These are phyloP conservation scores for Actinopyga echinites DNA, from an alignment of 53 echinoderm and acorn worm species.

Conservation along the genomic window DNA sequence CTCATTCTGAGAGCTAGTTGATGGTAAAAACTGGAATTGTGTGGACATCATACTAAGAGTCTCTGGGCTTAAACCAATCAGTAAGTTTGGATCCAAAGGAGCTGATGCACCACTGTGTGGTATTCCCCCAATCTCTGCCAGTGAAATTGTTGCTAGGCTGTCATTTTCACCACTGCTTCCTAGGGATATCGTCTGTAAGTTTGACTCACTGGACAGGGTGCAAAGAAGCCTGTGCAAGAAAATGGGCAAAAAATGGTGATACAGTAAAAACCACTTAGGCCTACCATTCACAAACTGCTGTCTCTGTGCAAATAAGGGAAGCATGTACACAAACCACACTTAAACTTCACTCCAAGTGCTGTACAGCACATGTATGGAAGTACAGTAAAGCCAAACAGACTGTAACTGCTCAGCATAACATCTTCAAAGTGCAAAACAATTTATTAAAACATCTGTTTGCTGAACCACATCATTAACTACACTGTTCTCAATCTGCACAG, in stretches of 20 bases:
- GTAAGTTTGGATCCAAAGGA: conserved; percentile 14
- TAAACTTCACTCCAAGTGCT: too few relatives aligned
- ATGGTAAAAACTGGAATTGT: conserved; percentile 20
- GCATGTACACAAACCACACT: too few relatives aligned
- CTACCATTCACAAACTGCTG: background rate
- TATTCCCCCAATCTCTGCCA: conserved; percentile 41
- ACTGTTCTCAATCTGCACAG: too few relatives aligned
- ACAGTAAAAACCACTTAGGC: too few relatives aligned
- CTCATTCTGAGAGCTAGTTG: conserved; percentile 6
- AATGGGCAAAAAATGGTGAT: too few relatives aligned
- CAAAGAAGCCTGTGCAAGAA: background rate
- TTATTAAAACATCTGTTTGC: too few relatives aligned
- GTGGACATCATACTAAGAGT: conserved; percentile 21
- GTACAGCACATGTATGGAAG: too few relatives aligned
- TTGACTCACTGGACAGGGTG: conserved; percentile 21
- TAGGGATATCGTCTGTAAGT: conserved; percentile 5
- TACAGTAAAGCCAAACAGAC: too few relatives aligned
- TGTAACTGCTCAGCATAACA: too few relatives aligned
- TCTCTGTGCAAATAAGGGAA: background rate
- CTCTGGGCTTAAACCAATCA: conserved; percentile 46
- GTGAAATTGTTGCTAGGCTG: conserved; percentile 28
- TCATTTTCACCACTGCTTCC: conserved; percentile 7
- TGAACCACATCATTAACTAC: too few relatives aligned
- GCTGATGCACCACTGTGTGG: conserved; percentile 4
- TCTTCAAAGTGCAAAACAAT: too few relatives aligned